Base-by-base conservation (phyloP, 2,888 invertebrate species). In the Diogma glabrata region DNA sequence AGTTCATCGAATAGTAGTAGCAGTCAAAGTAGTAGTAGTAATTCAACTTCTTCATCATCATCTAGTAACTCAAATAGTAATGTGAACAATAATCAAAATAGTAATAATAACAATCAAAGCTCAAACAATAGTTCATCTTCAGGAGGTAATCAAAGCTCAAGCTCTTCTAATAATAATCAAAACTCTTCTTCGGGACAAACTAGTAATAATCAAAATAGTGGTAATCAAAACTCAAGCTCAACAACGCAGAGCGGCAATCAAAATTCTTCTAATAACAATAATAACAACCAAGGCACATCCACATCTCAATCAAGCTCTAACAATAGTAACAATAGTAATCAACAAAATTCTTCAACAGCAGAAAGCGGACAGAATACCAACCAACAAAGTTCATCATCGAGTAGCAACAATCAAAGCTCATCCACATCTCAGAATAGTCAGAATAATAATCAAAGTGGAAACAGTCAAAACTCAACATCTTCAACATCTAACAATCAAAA, bases 351-450 rank as follows among this genome's bases (percentile, higher is more conserved):
- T n/a, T n/a, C n/a, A n/a, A n/a, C n/a, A n/a, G n/a, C n/a, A n/a
- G n/a, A n/a, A n/a, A n/a, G n/a, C n/a, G n/a, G n/a, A n/a, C n/a
- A n/a, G n/a, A n/a, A n/a, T n/a, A n/a, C n/a, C n/a, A n/a, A n/a
- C n/a, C n/a, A 53, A 58, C 56, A 58, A 36, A 30, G 47, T 26
- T 57, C 58, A 19, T 51, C 52, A 9, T 50, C 51, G n/a, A 50
- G 53, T 3, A 36, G 47, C 16, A 53, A 46, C 14, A 55, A 53
- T 50, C 55, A 56, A 20, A 47, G 52, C 20, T 51, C 23, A 52
- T 53, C 55, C 12, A 55, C 26, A n/a, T 49, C 54, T 43, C 48
- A 50, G 12, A 53, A 51, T 23, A 53, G 48, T n/a, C 49, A 59
- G 3, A 36, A 36, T 7, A 50, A 43, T 45, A 52, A 43, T 16